phyloP scores from a whole-genome alignment of 2,113 vertebrate species.

The Brevimyrus niger region DNA sequence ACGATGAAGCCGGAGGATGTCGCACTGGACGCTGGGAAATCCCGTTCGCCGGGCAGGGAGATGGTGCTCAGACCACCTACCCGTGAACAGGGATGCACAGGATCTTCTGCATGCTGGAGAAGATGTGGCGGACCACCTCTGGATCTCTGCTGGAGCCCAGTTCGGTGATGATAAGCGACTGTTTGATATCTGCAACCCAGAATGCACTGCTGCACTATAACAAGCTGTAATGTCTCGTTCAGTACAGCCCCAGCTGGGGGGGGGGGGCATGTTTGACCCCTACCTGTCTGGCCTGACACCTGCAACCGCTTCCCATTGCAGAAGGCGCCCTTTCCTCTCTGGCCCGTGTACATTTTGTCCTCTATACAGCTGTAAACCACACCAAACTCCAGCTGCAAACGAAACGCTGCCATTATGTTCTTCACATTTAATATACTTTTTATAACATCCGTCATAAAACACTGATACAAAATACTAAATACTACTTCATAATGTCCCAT shows the following conservation, averaged over 20 bases:
- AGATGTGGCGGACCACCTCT: conserved; percentile 68
- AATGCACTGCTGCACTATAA: neutral
- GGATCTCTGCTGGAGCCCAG: conserved; percentile 79
- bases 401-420: neutral
- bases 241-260: neutral
- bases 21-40: neutral
- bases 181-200: conserved; percentile 70
- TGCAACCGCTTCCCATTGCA: conserved; percentile 80
- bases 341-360: conserved; percentile 90
- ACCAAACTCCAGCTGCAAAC: conserved; percentile 79
- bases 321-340: conserved; percentile 78
- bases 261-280: neutral
- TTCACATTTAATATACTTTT: neutral
- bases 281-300: conserved; percentile 79
- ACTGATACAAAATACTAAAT: neutral
- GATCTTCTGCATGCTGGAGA: conserved; percentile 81
- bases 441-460: neutral
- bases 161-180: conserved; percentile 81
- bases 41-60: neutral
- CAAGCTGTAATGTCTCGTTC: neutral
- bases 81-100: conserved; percentile 79
- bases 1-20: neutral
- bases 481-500: neutral
- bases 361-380: conserved; percentile 91
- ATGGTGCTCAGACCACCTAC: conserved; percentile 48